Conservation (phyloP, 2,888 invertebrate species). For the Coelopa pilipes region DNA sequence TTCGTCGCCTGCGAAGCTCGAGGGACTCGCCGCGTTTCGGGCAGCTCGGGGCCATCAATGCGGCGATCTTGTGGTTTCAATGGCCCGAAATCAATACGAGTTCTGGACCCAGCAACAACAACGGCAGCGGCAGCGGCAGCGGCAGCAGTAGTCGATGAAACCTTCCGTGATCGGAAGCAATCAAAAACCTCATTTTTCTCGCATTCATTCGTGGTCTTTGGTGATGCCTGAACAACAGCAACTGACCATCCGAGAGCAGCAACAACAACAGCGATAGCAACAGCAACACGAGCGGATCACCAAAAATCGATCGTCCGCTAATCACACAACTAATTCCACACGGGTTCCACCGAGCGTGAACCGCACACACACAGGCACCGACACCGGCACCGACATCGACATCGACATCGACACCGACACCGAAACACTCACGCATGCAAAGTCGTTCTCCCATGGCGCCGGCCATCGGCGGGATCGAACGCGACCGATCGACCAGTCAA, state of each 20-base stretch:
- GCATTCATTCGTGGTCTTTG: constrained; percentile 3
- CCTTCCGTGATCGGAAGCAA: constrained; percentile 48
- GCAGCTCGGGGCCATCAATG: too few species aligned
- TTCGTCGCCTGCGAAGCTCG: background rate
- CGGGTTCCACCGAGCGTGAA: constrained; percentile 43
- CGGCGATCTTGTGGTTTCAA: too few species aligned
- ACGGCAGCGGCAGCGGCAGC: background rate
- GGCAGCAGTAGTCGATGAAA: background rate
- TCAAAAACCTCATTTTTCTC: constrained; percentile 37
- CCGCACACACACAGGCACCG: background rate
- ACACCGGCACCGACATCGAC: too few species aligned
- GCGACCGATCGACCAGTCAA: constrained; percentile 20
- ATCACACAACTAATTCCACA: constrained; percentile 21
- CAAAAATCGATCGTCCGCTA: constrained; percentile 34
- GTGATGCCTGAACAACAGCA: constrained; percentile 12
- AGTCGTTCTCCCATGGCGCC: constrained; percentile 18
- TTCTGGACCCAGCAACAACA: background rate
- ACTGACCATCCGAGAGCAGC: background rate
- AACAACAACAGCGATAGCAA: background rate
- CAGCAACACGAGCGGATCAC: constrained; percentile 12
- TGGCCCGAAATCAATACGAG: too few species aligned
- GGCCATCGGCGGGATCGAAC: constrained; percentile 12
- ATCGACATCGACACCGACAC: background rate
- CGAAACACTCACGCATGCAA: background rate
- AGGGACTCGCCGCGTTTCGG: constrained; percentile 1